Conservation (phyloP, 2,888 invertebrate genomes). For the Pterostichus niger region DNA sequence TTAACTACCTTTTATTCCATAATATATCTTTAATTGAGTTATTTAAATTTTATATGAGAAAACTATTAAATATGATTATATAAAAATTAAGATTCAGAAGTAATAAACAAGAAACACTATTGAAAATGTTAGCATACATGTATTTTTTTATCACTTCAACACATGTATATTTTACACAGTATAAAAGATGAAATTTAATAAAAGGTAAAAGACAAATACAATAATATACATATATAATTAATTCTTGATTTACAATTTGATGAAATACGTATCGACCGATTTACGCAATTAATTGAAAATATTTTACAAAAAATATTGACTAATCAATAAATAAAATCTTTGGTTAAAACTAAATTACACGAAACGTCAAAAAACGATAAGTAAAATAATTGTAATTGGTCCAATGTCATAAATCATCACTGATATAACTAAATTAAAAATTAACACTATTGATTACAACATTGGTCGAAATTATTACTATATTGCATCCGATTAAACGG, state of each 20-base stretch:
- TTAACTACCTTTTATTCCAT: neutral
- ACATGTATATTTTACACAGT: conserved; percentile 61
- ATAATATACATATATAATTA: conserved; percentile 11
- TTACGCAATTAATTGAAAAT: conserved; percentile 17
- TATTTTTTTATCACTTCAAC: conserved; percentile 62
- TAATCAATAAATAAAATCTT: conserved; percentile 62
- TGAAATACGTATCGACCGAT: conserved; percentile 26
- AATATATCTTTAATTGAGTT: too few species aligned
- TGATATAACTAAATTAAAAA: conserved; percentile 33
- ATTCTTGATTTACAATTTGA: conserved; percentile 37
- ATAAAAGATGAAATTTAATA: conserved; percentile 54
- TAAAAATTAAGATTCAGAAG: conserved; percentile 17
- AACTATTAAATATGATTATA: neutral
- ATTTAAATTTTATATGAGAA: too few species aligned
- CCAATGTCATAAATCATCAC: conserved; percentile 44
- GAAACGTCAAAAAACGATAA: neutral
- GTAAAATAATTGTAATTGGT: conserved; percentile 42
- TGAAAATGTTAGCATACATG: conserved; percentile 64
- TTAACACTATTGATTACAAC: conserved; percentile 23
- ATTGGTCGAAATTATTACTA: conserved; percentile 2
- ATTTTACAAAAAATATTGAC: conserved; percentile 40
- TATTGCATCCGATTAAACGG: neutral
- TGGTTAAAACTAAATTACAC: conserved; percentile 57
- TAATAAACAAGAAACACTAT: neutral
- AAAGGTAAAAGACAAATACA: conserved; percentile 28